phyloP scores from a whole-genome alignment of 2,113 vertebrate genomes.

The Phyllostomus hastatus region DNA sequence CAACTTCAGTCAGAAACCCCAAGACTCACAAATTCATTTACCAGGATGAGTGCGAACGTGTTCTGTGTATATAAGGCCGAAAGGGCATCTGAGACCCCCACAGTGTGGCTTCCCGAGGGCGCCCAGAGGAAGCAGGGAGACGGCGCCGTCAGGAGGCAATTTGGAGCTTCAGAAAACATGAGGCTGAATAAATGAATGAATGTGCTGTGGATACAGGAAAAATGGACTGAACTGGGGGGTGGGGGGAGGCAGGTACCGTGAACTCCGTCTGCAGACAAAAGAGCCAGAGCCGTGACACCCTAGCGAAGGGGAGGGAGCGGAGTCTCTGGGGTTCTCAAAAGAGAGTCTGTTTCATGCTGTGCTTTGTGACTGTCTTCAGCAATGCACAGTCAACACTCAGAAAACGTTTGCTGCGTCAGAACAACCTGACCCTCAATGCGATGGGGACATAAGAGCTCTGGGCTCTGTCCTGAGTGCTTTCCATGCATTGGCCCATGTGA shows the following conservation, averaged over 20 bases:
- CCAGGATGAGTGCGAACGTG: no score
- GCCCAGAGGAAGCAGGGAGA: background rate
- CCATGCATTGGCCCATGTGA: background rate
- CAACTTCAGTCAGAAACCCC: background rate
- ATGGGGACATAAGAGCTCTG: background rate
- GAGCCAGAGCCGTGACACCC: background rate
- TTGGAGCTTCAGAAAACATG: background rate
- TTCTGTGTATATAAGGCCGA: background rate
- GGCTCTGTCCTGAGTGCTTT: background rate
- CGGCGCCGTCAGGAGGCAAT: background rate
- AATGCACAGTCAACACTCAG: background rate
- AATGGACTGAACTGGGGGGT: background rate
- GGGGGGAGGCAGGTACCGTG: accelerated
- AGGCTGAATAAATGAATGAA: background rate
- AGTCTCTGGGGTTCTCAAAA: background rate
- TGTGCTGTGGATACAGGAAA: background rate
- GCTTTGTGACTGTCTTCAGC: background rate
- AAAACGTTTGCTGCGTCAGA: background rate
- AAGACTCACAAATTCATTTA: background rate
- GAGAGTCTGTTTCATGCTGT: background rate
- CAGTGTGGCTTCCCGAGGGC: accelerated
- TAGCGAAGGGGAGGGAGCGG: background rate
- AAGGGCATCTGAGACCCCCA: background rate
- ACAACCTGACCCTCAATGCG: background rate
- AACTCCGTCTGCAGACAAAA: no score